Base-by-base conservation (phyloP, 2,797 vertebrate species). In the Meriones psammophilus region DNA sequence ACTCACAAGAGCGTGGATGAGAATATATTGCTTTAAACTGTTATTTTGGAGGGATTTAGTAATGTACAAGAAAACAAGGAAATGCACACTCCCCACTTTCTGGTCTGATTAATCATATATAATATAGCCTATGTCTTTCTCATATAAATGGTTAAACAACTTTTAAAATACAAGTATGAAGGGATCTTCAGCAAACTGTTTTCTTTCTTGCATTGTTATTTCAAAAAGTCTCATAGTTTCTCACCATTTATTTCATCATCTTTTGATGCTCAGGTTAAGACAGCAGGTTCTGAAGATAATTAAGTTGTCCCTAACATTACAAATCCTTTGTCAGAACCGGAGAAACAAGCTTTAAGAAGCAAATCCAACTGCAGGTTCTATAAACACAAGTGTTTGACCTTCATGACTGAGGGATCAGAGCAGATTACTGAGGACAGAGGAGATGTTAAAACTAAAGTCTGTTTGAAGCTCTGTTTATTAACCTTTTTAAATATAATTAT, bases 181-280 rank as follows among this genome's bases (percentile, higher is more conserved):
- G 4, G 33, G 2, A 12, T 89, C 88, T 91, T 66, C 30, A 46
- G 77, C 24, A 81, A 24, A 64, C 3, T 56, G 60, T 68, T 94
- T 88, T 64, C 17, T 77, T 73, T 20, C 58, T 88, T 77, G 28
- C 12, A 28, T 79, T 42, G 8, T 87, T 91, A 28, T 90, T 86
- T 90, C 73, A 18, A 9, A 26, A 64, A 84, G 13, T 17, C 17
- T 96, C 50, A 88, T 77, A 50, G 24, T 94, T 97, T 97, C 80
- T 73, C 79, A 39, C 54, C 39, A 88, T 95, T 94, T 96, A 88
- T 95, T 94, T 96, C 89, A 94, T 97, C 91, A 91, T 87, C 46
- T 89, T 96, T 80, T 36, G 71, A 84, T 91, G 15, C 17, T 54
- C 60, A 28, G 8, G 24, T 88, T 95, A 89, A 93, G 87, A 91